These are phyloP conservation scores for Cloeon dipterum DNA, from an alignment of 2,888 invertebrate genomes.

Conservation along the genomic window DNA sequence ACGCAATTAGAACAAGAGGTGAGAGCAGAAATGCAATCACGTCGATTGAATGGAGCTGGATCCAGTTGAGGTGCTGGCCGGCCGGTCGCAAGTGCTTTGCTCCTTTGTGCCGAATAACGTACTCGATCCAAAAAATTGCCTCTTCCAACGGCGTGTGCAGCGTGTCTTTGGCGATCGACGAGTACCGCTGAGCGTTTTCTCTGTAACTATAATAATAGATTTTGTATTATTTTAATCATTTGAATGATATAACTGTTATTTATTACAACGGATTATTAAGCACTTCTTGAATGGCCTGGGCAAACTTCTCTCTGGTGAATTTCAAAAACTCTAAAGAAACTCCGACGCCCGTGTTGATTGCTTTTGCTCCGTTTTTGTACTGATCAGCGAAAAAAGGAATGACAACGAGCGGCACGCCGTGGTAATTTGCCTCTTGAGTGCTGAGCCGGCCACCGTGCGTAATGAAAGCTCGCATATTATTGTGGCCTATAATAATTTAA, in stretches of 20 bases:
- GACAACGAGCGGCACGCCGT: constrained; percentile 4
- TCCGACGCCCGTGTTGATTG: background rate
- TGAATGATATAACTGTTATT: too few relatives aligned
- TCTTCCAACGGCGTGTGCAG: constrained; percentile 32
- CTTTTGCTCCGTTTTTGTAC: background rate
- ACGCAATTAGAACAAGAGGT: too few relatives aligned
- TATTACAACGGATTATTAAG: constrained; percentile 2
- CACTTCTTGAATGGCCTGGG: background rate
- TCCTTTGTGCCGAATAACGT: constrained; percentile 31
- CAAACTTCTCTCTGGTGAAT: background rate
- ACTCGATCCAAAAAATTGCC: constrained; percentile 39
- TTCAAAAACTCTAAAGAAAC: background rate
- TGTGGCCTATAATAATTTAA: too few relatives aligned
- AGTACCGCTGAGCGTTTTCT: too few relatives aligned
- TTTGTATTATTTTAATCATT: too few relatives aligned
- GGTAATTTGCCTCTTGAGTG: constrained; percentile 3
- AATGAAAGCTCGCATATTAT: constrained; percentile 7
- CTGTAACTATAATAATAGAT: too few relatives aligned
- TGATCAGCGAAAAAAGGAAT: constrained; percentile 3
- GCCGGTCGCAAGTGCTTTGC: constrained; percentile 26
- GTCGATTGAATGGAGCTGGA: constrained; percentile 22
- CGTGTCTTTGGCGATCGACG: constrained; percentile 26
- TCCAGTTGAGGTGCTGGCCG: constrained; percentile 22
- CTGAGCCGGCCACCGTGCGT: constrained; percentile 6
- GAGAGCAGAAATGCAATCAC: too few relatives aligned